Conservation (phyloP, 2,888 invertebrate species). For the Opisthograptis luteolata region DNA sequence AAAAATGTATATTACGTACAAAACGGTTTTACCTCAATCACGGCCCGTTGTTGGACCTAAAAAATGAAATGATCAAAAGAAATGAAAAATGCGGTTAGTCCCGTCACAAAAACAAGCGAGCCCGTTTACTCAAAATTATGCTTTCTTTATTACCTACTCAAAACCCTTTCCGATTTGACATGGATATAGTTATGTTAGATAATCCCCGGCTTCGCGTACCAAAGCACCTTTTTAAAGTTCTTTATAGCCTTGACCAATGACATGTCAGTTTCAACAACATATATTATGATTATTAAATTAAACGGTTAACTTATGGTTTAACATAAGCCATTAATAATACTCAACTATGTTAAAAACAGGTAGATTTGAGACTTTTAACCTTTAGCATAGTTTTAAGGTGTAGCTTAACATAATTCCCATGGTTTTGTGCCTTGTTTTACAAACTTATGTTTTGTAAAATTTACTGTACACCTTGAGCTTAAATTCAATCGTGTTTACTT, state of each 20-base stretch:
- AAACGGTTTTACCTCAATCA: no score
- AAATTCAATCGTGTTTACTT: conserved; percentile 4
- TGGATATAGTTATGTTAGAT: conserved; percentile 13
- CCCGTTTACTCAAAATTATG: conserved; percentile 4
- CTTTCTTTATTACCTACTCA: conserved; percentile 22
- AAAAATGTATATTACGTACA: no score
- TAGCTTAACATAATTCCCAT: conserved; percentile 23
- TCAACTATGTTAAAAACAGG: conserved; percentile 13
- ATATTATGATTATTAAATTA: conserved; percentile 28
- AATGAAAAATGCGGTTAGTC: conserved; percentile 1
- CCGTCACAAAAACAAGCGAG: conserved; percentile 1
- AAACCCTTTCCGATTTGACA: conserved; percentile 15
- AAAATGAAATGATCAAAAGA: not conserved
- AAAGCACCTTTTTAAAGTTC: conserved; percentile 3
- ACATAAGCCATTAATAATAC: conserved; percentile 30
- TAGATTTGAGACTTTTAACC: conserved; percentile 20
- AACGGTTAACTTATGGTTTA: conserved; percentile 25
- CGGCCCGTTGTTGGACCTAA: no score
- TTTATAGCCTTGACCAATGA: conserved; percentile 10
- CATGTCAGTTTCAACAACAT: conserved; percentile 11
- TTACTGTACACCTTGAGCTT: not conserved
- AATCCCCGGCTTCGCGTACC: conserved; percentile 15
- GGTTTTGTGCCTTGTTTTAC: conserved; percentile 25
- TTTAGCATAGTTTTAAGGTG: conserved; percentile 16
- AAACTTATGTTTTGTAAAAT: conserved; percentile 7